Conservation (phyloP, 2,797 vertebrate genomes). For the Leptodactylus fallax region DNA sequence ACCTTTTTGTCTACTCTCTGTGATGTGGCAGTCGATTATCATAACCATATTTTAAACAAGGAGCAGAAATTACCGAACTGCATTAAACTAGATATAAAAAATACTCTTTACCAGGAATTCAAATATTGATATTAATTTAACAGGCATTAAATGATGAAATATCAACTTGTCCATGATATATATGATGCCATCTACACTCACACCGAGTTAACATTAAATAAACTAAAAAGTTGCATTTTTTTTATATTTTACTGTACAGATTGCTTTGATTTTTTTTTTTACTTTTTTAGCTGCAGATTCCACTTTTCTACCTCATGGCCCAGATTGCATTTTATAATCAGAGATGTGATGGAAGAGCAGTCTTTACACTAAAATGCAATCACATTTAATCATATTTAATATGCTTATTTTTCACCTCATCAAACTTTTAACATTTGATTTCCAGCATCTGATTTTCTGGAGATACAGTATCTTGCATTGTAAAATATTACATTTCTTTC, state of each 20-base stretch:
- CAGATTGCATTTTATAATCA: slow-evolving; percentile 83
- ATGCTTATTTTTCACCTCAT: slow-evolving; percentile 85
- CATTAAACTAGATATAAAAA: slow-evolving; percentile 1
- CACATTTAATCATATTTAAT: slow-evolving; percentile 84
- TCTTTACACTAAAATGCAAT: slow-evolving; percentile 79
- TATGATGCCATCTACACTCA: background rate
- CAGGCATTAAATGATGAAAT: slow-evolving; percentile 3
- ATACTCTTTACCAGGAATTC: background rate
- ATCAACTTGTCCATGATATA: background rate
- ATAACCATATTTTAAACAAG: slow-evolving; percentile 4
- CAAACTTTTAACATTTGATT: slow-evolving; percentile 79
- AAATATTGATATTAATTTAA: slow-evolving; percentile 2
- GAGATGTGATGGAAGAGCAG: slow-evolving; percentile 82
- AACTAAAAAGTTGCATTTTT: background rate
- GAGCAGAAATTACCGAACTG: background rate
- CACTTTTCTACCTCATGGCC: slow-evolving; percentile 79
- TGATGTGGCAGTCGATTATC: background rate
- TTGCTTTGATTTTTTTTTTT: background rate
- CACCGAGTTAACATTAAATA: background rate
- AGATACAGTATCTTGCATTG: slow-evolving; percentile 67
- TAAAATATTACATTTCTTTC: slow-evolving; percentile 68
- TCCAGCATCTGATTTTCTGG: slow-evolving; percentile 75
- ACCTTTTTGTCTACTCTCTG: background rate
- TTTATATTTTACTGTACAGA: background rate
- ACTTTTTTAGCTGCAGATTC: slow-evolving; percentile 71